Conservation (phyloP, 1,140 invertebrate genomes). For the Nymphalis io region DNA sequence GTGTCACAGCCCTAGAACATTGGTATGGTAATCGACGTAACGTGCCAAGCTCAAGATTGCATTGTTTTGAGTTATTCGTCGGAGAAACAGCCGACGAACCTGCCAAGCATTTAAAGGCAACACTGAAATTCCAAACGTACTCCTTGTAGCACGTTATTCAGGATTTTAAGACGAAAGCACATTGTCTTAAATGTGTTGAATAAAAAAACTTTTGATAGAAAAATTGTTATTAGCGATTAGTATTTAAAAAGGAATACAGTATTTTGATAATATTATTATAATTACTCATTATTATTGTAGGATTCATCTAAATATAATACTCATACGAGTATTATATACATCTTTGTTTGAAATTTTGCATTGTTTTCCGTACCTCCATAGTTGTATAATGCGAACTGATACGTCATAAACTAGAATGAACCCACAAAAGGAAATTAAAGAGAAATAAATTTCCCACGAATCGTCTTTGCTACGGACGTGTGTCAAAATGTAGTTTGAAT, state of each 20-base stretch:
- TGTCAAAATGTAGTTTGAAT: background rate
- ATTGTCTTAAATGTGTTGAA: background rate
- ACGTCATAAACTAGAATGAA: too few species aligned
- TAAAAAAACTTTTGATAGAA: too few species aligned
- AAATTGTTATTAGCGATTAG: too few species aligned
- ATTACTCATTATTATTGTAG: too few species aligned
- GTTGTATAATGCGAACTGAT: background rate
- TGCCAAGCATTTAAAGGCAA: slow-evolving; percentile 16
- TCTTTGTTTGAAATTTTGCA: background rate
- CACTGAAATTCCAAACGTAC: background rate
- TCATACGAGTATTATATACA: too few species aligned
- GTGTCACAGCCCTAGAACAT: slow-evolving; percentile 13
- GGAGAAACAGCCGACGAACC: slow-evolving; percentile 9
- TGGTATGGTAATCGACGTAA: slow-evolving; percentile 22
- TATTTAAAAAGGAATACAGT: too few species aligned
- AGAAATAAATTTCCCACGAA: background rate
- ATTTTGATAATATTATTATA: too few species aligned
- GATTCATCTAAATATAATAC: too few species aligned
- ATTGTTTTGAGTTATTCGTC: slow-evolving; percentile 24
- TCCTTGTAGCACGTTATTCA: background rate
- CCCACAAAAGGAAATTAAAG: slow-evolving; percentile 7
- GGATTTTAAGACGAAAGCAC: background rate
- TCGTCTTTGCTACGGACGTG: background rate
- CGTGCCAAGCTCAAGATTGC: slow-evolving; percentile 27
- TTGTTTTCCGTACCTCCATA: background rate